These are phyloP conservation scores for Ianthella basta DNA, from an alignment of 37 sponge, comb jelly and placozoan genomes.

Conservation along the genomic window DNA sequence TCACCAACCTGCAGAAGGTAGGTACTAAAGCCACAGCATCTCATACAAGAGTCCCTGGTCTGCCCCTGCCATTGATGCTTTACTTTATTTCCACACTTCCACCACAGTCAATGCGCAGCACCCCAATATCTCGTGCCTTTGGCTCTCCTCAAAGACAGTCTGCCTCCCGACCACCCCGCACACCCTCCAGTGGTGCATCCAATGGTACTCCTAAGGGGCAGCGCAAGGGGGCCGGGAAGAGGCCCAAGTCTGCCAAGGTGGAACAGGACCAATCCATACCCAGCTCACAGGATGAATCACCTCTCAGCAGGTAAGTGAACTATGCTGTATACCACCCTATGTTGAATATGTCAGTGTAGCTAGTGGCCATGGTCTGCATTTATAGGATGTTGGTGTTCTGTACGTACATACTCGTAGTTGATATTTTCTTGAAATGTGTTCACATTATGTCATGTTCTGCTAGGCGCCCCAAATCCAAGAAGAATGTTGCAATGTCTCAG, in stretches of 20 bases:
- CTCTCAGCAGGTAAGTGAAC: background rate
- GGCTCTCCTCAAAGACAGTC: slow-evolving; percentile 27
- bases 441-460: no score
- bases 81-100: background rate
- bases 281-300: slow-evolving; percentile 26
- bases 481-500: no score
- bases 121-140: slow-evolving; percentile 16
- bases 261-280: background rate
- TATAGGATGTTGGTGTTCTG: no score
- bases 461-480: no score
- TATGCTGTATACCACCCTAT: no score
- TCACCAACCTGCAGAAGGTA: slow-evolving; percentile 16
- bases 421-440: no score
- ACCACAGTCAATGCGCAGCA: background rate
- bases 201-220: background rate
- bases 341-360: no score
- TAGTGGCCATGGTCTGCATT: no score
- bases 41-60: no score
- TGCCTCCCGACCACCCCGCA: background rate
- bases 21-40: background rate
- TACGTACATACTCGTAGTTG: no score
- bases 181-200: no score
- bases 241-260: background rate
- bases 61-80: background rate
- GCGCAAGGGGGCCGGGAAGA: background rate